Base-by-base conservation (phyloP, 1,140 invertebrate species). In the Pteromalus puparum region DNA sequence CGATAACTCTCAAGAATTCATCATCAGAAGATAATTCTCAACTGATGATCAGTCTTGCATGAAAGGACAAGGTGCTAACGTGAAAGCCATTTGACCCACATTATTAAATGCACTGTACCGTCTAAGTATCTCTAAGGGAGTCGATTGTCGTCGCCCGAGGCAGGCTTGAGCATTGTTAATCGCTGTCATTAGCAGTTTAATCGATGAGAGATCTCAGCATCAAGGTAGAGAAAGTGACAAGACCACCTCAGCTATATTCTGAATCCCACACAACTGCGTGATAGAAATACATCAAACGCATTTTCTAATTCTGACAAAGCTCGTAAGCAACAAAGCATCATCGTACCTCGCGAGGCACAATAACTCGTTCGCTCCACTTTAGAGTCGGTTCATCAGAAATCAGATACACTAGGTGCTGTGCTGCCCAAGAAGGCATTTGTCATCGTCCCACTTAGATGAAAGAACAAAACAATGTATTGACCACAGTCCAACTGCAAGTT, bases 351-450 rank as follows among this genome's bases (percentile, higher is more conserved):
- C 53, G 48, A 18, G 4, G 1, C 18, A 61, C 53, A 61, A 61
- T 61, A 61, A 61, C 21, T 15, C 21, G 7, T n/a, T 61, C 6
- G 53, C 18, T 61, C 53, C 53, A 61, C 18, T 61, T 61, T 53
- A 15, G 18, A 53, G 18, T 53, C 18, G 48, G 48, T 53, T n/a
- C 53, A 61, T 61, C 53, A 61, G 53, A 6, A 61, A 61, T 61
- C 53, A 61, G 53, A 61, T 61, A 61, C 21, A 61, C 15, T 21
- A 21, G 21, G 9, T n/a, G 53, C 15, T n/a, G 30, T 34, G 3
- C 30, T 34, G 3, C 28, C 68, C 28, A 70, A 28, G 68, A 70
- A 70, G 68, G 28, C 68, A 30, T 70, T 70, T 70, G 68, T 70
- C 68, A 70, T 30, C 68, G 15, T 70, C 15, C 68, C 24, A 70